Percentiles rank a stretch among this genome's conserved stretches.
phyloP scores from a whole-genome alignment of 1,140 invertebrate species.

The Drosophila quadrilineata region DNA sequence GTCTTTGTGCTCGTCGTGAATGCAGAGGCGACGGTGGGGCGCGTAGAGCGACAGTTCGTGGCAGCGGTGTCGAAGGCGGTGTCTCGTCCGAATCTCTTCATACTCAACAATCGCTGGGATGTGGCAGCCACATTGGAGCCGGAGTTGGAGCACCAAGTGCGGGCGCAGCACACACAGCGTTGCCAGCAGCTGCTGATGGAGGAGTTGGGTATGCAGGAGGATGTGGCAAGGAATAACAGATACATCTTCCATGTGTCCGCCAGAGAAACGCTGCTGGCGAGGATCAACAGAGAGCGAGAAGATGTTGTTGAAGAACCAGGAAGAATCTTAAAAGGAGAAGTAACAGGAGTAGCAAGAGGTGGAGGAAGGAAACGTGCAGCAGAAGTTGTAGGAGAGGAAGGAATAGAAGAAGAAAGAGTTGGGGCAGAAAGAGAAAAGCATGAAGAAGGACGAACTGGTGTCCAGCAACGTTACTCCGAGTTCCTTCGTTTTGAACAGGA shows the following conservation, averaged over 20 bases:
- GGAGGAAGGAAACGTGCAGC: no score
- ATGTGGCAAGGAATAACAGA: slow-evolving; percentile 95
- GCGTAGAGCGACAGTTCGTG: slow-evolving; percentile 99
- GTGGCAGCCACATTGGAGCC: slow-evolving; percentile 94
- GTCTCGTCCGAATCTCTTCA: slow-evolving; percentile 99
- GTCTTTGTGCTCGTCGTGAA: slow-evolving; percentile 99
- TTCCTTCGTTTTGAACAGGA: slow-evolving; percentile 98
- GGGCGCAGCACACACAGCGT: slow-evolving; percentile 93
- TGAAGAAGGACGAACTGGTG: no score
- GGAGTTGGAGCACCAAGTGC: slow-evolving; percentile 95
- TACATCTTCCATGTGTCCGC: slow-evolving; percentile 99
- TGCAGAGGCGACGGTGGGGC: slow-evolving; percentile 93
- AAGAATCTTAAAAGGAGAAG: no score
- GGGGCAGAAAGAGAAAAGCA: no score
- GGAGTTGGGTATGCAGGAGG: slow-evolving; percentile 92
- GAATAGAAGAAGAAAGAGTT: no score
- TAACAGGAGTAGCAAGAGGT: slow-evolving; percentile 83
- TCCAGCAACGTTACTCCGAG: slow-evolving; percentile 94
- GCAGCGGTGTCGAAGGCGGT: slow-evolving; percentile 98
- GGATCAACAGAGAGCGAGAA: background rate
- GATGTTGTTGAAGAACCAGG: no score
- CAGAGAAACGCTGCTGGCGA: slow-evolving; percentile 91
- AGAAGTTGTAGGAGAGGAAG: no score
- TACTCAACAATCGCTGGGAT: slow-evolving; percentile 99
- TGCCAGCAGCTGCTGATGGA: slow-evolving; percentile 95